phyloP scores from a whole-genome alignment of 2,888 invertebrate genomes.

The Himalopsyche japonica region DNA sequence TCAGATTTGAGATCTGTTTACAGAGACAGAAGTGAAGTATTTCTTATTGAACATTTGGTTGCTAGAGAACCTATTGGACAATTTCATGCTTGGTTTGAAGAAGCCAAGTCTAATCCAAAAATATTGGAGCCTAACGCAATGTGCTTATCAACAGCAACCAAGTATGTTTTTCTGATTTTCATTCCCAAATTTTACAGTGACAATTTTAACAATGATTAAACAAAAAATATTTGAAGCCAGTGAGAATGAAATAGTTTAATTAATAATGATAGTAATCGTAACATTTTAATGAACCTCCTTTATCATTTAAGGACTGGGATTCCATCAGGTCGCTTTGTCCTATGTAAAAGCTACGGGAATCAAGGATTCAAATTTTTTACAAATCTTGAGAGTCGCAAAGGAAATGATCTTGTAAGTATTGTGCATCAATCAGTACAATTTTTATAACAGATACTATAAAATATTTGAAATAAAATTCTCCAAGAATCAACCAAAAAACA shows the following conservation, averaged over 20 bases:
- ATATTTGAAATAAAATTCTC: too few relatives aligned
- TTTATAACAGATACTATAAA: too few relatives aligned
- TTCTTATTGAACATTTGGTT: conserved; percentile 76
- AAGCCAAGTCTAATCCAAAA: conserved; percentile 69
- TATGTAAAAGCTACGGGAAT: conserved; percentile 84
- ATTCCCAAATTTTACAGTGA: background rate
- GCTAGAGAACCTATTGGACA: conserved; percentile 83
- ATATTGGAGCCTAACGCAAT: conserved; percentile 91
- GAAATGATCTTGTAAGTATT: conserved; percentile 72
- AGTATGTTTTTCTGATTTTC: conserved; percentile 56
- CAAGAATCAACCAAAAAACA: too few relatives aligned
- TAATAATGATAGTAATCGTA: too few relatives aligned
- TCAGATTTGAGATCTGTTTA: conserved; percentile 79
- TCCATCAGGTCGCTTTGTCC: conserved; percentile 89
- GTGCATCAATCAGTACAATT: background rate
- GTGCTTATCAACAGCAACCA: conserved; percentile 84
- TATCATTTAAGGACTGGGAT: conserved; percentile 66
- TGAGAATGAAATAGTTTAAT: background rate
- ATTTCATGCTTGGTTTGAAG: conserved; percentile 85
- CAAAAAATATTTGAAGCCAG: too few relatives aligned
- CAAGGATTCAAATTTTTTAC: conserved; percentile 95
- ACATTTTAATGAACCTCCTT: too few relatives aligned
- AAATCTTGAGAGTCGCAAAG: conserved; percentile 92
- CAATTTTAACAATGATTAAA: too few relatives aligned
- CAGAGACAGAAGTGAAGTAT: conserved; percentile 70